Conservation (phyloP, 2,113 vertebrate genomes). For the Rallus limicola region DNA sequence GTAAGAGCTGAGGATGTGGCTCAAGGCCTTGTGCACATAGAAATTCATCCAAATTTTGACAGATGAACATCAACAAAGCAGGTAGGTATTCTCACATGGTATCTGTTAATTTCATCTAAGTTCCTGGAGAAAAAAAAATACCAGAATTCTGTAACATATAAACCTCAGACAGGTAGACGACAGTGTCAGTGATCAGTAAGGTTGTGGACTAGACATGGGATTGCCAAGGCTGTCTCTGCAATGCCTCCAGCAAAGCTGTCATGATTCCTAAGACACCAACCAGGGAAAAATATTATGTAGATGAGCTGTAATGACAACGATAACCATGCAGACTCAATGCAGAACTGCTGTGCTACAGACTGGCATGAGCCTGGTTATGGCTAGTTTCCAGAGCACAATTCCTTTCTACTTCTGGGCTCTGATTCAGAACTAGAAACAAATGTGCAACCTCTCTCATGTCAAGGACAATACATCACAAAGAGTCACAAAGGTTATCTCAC, state of each 20-base stretch:
- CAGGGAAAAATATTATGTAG: neutral
- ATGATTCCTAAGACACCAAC: neutral
- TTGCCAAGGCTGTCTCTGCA: neutral
- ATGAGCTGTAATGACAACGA: neutral
- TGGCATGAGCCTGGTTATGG: neutral
- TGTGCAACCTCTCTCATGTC: neutral
- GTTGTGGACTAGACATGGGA: neutral
- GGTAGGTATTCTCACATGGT: neutral
- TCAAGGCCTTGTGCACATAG: neutral
- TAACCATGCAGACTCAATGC: neutral
- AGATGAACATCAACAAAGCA: neutral
- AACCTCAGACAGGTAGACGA: neutral
- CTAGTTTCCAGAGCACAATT: neutral
- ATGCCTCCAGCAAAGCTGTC: neutral
- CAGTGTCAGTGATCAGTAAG: neutral
- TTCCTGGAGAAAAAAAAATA: neutral
- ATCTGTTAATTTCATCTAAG: neutral
- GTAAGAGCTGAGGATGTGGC: neutral
- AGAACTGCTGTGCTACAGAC: conserved; percentile 11
- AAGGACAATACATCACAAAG: conserved; percentile 17
- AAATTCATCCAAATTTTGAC: neutral
- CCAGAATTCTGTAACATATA: neutral
- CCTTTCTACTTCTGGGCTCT: conserved; percentile 25
- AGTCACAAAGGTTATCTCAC: neutral
- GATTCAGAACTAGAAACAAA: conserved; percentile 32